Evolutionary conservation across 2,888 invertebrate genomes (phyloP).

Genomic region (Rhingia rostrata): DNA sequence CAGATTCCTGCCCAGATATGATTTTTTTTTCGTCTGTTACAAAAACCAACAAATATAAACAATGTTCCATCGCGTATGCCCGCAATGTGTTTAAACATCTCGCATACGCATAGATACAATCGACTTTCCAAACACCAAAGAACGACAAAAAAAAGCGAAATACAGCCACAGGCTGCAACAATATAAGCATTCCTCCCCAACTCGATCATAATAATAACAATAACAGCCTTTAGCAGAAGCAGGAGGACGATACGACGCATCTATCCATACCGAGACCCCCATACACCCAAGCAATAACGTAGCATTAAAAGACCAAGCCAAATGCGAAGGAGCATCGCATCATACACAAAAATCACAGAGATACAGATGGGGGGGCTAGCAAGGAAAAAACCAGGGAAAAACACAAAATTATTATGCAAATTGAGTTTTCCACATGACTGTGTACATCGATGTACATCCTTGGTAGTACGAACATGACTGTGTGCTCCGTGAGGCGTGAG

Average conservation of each 20-base stretch:
- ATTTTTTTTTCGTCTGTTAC: not conserved
- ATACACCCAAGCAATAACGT: not conserved
- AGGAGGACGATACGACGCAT: not conserved
- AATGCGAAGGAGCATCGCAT: constrained; percentile 57
- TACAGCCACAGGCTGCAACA: constrained; percentile 70
- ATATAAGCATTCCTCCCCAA: constrained; percentile 45
- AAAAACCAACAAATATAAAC: constrained; percentile 65
- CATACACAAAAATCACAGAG: constrained; percentile 53
- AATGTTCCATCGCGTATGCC: constrained; percentile 64
- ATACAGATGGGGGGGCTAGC: not conserved
- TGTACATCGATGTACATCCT: constrained; percentile 62
- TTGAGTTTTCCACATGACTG: constrained; percentile 82
- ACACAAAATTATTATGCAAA: constrained; percentile 82
- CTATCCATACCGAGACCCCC: no score
- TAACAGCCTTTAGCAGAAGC: constrained; percentile 24
- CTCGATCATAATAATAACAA: constrained; percentile 61
- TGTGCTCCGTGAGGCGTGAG: constrained; percentile 18
- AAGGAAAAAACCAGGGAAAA: constrained; percentile 50
- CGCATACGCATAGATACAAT: constrained; percentile 44
- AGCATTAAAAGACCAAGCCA: constrained; percentile 66
- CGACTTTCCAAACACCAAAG: constrained; percentile 14
- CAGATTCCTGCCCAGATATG: not conserved
- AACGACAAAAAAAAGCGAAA: constrained; percentile 32
- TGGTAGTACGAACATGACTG: not conserved
- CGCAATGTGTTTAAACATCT: constrained; percentile 67